phyloP scores from a whole-genome alignment of 2,797 vertebrate species.

The Margarornis squamiger region DNA sequence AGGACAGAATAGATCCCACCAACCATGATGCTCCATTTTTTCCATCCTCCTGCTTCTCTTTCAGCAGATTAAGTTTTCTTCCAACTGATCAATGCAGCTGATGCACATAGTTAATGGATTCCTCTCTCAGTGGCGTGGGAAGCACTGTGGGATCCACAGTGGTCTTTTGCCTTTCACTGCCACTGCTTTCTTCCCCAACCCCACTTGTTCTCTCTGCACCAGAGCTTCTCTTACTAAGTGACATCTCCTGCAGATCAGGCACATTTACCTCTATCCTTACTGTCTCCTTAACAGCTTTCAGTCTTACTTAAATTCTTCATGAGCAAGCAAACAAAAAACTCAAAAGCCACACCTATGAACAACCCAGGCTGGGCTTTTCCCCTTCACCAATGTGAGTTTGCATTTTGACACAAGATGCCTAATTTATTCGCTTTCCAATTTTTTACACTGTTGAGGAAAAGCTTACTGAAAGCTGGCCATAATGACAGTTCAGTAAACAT shows the following conservation, averaged over 20 bases:
- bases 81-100: not conserved
- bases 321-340: not conserved
- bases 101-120: not conserved
- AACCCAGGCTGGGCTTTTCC: not conserved
- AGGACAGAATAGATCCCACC: not conserved
- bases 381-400: not conserved
- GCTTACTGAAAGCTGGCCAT: not conserved
- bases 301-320: not conserved
- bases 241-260: not conserved
- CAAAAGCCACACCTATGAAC: not conserved
- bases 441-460: not conserved
- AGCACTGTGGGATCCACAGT: not conserved
- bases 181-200: not conserved
- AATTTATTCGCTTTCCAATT: not conserved
- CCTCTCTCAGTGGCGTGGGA: not conserved
- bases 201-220: not conserved
- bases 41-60: not conserved
- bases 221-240: not conserved
- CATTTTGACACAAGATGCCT: not conserved
- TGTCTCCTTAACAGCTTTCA: not conserved
- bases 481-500: not conserved
- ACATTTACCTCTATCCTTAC: not conserved
- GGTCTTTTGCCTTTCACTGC: not conserved
- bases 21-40: not conserved
- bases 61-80: not conserved